Evolutionary conservation across 2,113 vertebrate species (phyloP).

Genomic region (Sander vitreus): DNA sequence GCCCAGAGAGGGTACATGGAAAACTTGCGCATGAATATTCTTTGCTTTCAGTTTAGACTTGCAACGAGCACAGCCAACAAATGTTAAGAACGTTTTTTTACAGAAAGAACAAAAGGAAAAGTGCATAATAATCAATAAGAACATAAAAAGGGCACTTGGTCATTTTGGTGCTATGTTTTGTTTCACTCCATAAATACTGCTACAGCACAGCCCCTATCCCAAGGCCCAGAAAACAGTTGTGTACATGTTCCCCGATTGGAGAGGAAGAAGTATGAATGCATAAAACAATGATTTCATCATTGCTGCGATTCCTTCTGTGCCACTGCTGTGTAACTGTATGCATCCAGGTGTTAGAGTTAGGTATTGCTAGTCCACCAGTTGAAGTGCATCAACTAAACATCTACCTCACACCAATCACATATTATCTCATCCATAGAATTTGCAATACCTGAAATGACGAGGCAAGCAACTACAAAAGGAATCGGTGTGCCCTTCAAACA

Average conservation of each 20-base stretch:
- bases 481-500: conserved; percentile 39
- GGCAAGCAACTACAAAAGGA: conserved; percentile 30
- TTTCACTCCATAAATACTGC: conserved; percentile 79
- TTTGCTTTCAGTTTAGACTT: conserved; percentile 64
- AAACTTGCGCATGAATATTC: conserved; percentile 49
- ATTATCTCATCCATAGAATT: background rate
- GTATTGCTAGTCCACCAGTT: conserved; percentile 31
- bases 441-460: conserved; percentile 27
- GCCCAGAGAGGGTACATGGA: conserved; percentile 29
- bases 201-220: conserved; percentile 70
- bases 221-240: conserved; percentile 64
- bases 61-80: conserved; percentile 61
- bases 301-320: conserved; percentile 10
- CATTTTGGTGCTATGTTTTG: conserved; percentile 76
- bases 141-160: conserved; percentile 81
- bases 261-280: conserved; percentile 41
- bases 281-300: conserved; percentile 37
- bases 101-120: conserved; percentile 68
- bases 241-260: conserved; percentile 63
- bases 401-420: background rate
- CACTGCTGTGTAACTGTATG: conserved; percentile 15
- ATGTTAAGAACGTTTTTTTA: conserved; percentile 54
- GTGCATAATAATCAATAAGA: conserved; percentile 77
- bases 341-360: conserved; percentile 45
- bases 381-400: conserved; percentile 20